Evolutionary conservation across 2,888 invertebrate genomes (phyloP).

Genomic region (Xestia ashworthii): DNA sequence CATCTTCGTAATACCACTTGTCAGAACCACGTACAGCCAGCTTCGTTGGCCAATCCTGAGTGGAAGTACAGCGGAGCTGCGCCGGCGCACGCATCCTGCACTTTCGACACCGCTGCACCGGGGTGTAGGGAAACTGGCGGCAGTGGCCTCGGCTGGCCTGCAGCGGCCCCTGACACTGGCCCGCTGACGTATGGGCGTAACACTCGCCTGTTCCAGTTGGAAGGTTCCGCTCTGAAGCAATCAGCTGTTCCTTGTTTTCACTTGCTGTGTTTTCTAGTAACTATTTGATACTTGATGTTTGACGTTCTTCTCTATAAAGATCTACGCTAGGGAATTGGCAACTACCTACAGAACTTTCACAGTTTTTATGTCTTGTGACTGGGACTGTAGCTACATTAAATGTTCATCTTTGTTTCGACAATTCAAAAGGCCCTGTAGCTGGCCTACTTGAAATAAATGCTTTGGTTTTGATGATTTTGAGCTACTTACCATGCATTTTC

Average conservation of each 20-base stretch:
- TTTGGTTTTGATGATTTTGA: too few relatives aligned
- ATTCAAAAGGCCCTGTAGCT: too few relatives aligned
- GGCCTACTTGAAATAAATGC: too few relatives aligned
- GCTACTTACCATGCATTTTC: not conserved
- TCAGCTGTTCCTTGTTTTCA: conserved; percentile 60
- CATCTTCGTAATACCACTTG: conserved; percentile 42
- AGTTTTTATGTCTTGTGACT: too few relatives aligned
- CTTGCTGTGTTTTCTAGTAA: conserved; percentile 37
- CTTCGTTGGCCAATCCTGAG: conserved; percentile 38
- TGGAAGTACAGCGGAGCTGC: conserved; percentile 55
- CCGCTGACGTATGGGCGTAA: not conserved
- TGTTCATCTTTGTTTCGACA: too few relatives aligned
- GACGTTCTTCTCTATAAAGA: too few relatives aligned
- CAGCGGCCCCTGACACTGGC: conserved; percentile 55
- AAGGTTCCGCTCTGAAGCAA: conserved; percentile 55
- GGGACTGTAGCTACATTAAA: too few relatives aligned
- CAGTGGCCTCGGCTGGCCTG: conserved; percentile 25
- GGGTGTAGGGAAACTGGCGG: conserved; percentile 60
- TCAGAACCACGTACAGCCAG: conserved; percentile 45
- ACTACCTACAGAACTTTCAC: too few relatives aligned
- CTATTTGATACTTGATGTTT: not conserved
- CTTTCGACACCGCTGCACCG: conserved; percentile 47
- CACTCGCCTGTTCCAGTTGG: conserved; percentile 29
- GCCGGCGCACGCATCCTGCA: conserved; percentile 36
- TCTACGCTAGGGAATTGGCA: too few relatives aligned